Evolutionary conservation across 2,888 invertebrate genomes (phyloP).

Genomic region (Neoaliturus tenellus): DNA sequence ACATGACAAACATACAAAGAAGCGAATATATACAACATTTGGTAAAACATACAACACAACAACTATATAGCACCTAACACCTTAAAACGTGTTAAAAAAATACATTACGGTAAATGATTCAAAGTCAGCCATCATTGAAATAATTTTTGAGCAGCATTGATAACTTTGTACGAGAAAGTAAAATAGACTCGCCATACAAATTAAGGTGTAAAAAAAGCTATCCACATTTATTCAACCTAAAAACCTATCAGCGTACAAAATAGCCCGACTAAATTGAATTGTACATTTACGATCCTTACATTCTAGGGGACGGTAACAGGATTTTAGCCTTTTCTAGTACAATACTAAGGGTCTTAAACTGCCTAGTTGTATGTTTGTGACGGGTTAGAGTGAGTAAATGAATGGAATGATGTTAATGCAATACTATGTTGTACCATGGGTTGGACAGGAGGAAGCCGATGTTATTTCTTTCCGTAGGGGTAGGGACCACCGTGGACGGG

Average conservation of each 20-base stretch:
- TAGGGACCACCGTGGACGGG: constrained; percentile 44
- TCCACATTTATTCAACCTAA: background rate
- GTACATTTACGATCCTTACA: background rate
- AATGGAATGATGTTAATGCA: constrained; percentile 37
- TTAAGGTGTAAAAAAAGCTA: constrained; percentile 4
- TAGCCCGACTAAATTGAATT: constrained; percentile 4
- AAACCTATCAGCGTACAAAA: constrained; percentile 3
- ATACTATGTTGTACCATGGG: constrained; percentile 34
- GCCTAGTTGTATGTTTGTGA: constrained; percentile 40
- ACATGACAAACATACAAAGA: constrained; percentile 43
- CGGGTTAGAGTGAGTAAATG: constrained; percentile 42
- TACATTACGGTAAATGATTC: background rate
- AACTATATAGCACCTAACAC: constrained; percentile 45
- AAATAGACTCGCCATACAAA: background rate
- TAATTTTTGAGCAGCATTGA: background rate
- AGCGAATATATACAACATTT: constrained; percentile 46
- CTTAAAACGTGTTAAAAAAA: constrained; percentile 14
- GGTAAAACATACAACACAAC: constrained; percentile 33
- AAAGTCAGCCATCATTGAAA: background rate
- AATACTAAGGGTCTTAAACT: background rate
- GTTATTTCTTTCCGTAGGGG: constrained; percentile 56
- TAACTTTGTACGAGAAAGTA: background rate
- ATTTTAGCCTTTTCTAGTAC: constrained; percentile 18
- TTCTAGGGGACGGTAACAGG: background rate
- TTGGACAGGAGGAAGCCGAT: background rate